phyloP scores from a whole-genome alignment of 2,888 invertebrate species.

The Gari tellinella region DNA sequence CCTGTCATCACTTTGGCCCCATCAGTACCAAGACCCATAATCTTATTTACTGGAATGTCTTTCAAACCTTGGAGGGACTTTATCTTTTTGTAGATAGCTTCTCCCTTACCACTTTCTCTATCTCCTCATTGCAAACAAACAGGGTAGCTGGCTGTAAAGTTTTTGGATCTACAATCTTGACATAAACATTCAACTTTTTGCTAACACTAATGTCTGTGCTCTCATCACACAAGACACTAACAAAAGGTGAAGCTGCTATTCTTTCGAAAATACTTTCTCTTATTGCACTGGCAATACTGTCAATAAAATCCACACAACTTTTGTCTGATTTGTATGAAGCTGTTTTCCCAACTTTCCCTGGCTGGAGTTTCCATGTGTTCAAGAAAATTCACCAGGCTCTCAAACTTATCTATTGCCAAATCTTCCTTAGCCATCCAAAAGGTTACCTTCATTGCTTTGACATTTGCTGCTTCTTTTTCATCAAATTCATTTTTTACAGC shows the following conservation, averaged over 20 bases:
- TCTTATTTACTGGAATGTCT: constrained; percentile 1
- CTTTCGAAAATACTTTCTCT: too few relatives aligned
- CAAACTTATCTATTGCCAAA: constrained; percentile 19
- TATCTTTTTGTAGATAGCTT: constrained; percentile 10
- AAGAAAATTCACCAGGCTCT: constrained; percentile 14
- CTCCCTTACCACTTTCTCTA: constrained; percentile 16
- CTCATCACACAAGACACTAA: constrained; percentile 17
- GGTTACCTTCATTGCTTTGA: constrained; percentile 19
- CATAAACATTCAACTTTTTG: constrained; percentile 22
- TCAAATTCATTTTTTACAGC: constrained; percentile 5
- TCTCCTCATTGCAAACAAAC: constrained; percentile 5
- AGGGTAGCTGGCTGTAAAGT: constrained; percentile 13
- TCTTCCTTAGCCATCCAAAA: constrained; percentile 26
- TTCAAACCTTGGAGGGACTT: neutral
- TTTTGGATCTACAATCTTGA: constrained; percentile 10
- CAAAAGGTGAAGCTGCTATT: constrained; percentile 6
- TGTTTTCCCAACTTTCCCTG: constrained; percentile 6
- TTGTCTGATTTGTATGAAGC: constrained; percentile 22
- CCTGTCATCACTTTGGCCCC: constrained; percentile 33
- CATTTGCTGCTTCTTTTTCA: constrained; percentile 18
- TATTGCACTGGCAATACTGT: too few relatives aligned
- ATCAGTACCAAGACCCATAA: constrained; percentile 18
- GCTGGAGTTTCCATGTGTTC: constrained; percentile 16
- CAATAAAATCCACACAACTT: neutral
- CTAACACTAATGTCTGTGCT: constrained; percentile 11